phyloP scores from a whole-genome alignment of 2,797 vertebrate species.

The Euphonia xanthogaster region DNA sequence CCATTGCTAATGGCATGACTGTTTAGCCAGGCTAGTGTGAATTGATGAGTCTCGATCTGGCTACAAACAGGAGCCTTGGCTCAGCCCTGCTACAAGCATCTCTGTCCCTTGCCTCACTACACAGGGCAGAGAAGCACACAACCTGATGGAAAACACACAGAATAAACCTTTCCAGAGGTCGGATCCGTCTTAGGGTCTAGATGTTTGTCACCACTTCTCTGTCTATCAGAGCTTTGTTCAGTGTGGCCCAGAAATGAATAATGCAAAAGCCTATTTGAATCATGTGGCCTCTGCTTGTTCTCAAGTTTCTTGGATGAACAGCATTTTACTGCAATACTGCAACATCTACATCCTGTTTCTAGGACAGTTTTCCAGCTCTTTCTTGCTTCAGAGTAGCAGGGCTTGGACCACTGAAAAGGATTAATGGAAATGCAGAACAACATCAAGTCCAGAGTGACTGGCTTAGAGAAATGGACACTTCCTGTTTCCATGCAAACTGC shows the following conservation, averaged over 20 bases:
- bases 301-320: neutral
- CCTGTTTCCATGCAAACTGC: neutral
- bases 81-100: neutral
- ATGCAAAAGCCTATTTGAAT: neutral
- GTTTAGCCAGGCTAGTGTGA: neutral
- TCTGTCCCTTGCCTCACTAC: neutral
- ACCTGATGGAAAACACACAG: neutral
- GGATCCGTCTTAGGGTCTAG: neutral
- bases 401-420: neutral
- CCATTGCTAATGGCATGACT: neutral
- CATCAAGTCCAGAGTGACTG: neutral
- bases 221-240: neutral
- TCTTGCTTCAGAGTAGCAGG: neutral
- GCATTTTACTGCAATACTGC: neutral
- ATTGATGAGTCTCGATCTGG: neutral
- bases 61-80: neutral
- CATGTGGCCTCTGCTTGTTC: neutral
- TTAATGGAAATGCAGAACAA: neutral
- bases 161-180: neutral
- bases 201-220: neutral
- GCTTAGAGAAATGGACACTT: neutral
- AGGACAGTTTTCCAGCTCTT: neutral
- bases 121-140: neutral
- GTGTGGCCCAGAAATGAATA: neutral
- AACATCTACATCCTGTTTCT: neutral